Evolutionary conservation across 2,113 vertebrate species (phyloP).

Genomic region (Oreocharis arfaki): DNA sequence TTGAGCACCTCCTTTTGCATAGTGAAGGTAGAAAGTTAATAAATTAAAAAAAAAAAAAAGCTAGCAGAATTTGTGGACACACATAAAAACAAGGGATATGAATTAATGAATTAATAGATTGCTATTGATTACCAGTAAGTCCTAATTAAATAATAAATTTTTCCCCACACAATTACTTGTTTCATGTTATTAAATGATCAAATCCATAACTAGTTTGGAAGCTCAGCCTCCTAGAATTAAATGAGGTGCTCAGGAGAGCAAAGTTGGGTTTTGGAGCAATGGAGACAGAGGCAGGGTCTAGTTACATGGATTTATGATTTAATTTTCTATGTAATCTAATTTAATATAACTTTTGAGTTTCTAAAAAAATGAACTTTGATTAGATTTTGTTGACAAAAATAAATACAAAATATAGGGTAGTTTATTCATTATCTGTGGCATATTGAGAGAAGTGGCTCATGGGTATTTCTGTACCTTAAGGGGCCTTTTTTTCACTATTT

Average conservation of each 20-base stretch:
- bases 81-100: constrained; percentile 44
- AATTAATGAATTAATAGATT: constrained; percentile 67
- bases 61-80: constrained; percentile 27
- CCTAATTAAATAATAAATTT: constrained; percentile 72
- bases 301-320: constrained; percentile 71
- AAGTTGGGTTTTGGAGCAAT: constrained; percentile 48
- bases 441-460: neutral
- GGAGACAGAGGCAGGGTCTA: neutral
- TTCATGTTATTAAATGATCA: constrained; percentile 71
- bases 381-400: constrained; percentile 69
- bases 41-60: neutral
- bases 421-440: constrained; percentile 25
- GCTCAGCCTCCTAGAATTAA: constrained; percentile 53
- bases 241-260: constrained; percentile 54
- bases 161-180: constrained; percentile 54
- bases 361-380: constrained; percentile 64
- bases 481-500: neutral
- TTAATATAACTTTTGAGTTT: constrained; percentile 69
- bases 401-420: constrained; percentile 51
- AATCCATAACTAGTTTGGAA: constrained; percentile 66
- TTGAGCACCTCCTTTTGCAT: constrained; percentile 8
- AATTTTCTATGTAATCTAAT: constrained; percentile 73
- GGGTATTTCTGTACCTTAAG: neutral
- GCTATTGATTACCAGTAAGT: constrained; percentile 66
- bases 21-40: constrained; percentile 6